These are phyloP conservation scores for Pararge aegeria DNA, from an alignment of 1,140 invertebrate genomes.

Conservation along the genomic window DNA sequence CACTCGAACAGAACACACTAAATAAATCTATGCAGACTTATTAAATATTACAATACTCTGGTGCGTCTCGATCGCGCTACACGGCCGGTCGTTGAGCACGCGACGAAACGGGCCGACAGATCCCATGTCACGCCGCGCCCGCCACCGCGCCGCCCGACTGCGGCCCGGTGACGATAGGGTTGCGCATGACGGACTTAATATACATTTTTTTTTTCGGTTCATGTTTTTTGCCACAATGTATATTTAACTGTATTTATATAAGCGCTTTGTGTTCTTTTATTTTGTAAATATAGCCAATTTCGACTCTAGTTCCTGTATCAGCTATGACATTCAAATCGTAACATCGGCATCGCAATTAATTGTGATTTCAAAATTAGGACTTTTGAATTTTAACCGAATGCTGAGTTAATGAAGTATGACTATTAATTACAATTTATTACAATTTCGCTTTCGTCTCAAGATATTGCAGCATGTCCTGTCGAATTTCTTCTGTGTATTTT, in stretches of 20 bases:
- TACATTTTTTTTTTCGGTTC: not conserved
- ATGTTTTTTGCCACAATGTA: constrained; percentile 65
- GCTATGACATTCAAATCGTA: too few relatives aligned
- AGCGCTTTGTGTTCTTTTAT: constrained; percentile 71
- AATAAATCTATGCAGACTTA: too few relatives aligned
- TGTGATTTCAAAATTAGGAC: too few relatives aligned
- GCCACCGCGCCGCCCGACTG: constrained; percentile 24
- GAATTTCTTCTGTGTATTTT: too few relatives aligned
- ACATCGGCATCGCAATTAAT: too few relatives aligned
- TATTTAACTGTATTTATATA: constrained; percentile 58
- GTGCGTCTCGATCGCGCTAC: constrained; percentile 33
- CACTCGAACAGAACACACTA: too few relatives aligned
- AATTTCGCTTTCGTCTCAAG: too few relatives aligned
- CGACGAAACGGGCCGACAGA: constrained; percentile 51
- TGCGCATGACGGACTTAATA: constrained; percentile 11
- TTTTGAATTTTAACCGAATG: too few relatives aligned
- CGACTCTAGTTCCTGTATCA: too few relatives aligned
- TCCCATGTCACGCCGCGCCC: constrained; percentile 49
- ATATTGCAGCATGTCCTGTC: too few relatives aligned
- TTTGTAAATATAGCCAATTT: constrained; percentile 54
- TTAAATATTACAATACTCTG: constrained; percentile 32
- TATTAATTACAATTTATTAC: too few relatives aligned
- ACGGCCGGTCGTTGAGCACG: constrained; percentile 41
- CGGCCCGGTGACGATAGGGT: constrained; percentile 11
- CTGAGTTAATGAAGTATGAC: too few relatives aligned